Evolutionary conservation across 2,113 vertebrate species (phyloP).

Genomic region (Speoplatyrhinus poulsoni): DNA sequence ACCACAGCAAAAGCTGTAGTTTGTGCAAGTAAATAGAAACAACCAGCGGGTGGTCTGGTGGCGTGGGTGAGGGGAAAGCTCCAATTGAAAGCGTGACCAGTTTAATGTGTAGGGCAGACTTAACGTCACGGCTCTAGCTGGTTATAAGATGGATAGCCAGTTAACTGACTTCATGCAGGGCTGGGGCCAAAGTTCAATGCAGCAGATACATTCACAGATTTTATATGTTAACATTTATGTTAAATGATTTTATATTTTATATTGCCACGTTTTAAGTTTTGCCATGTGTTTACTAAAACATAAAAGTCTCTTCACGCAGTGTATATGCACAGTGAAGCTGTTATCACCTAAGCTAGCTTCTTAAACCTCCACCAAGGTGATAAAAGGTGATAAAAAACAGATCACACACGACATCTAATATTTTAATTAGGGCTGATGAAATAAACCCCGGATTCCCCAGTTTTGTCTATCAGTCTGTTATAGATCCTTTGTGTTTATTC

Average conservation of each 20-base stretch:
- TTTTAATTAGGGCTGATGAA: too few species aligned
- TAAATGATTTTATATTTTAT: too few species aligned
- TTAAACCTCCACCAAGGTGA: too few species aligned
- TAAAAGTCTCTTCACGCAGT: too few species aligned
- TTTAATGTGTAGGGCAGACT: slow-evolving; percentile 63
- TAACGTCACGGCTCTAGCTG: slow-evolving; percentile 46
- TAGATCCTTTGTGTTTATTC: too few species aligned
- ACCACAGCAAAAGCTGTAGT: slow-evolving; percentile 45
- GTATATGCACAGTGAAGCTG: not conserved
- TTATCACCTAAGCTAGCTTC: not conserved
- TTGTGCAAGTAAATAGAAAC: slow-evolving; percentile 37
- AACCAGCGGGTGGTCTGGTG: slow-evolving; percentile 49
- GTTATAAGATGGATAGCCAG: slow-evolving; percentile 23
- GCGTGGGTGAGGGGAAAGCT: slow-evolving; percentile 55
- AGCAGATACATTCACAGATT: too few species aligned
- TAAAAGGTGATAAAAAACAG: too few species aligned
- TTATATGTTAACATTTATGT: too few species aligned
- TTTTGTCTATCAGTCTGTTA: too few species aligned
- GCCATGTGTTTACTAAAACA: too few species aligned
- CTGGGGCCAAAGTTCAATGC: slow-evolving; percentile 42
- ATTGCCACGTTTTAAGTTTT: not conserved
- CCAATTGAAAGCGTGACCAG: slow-evolving; percentile 60
- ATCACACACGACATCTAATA: too few species aligned
- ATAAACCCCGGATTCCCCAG: too few species aligned
- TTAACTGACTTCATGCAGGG: slow-evolving; percentile 33